Conservation (phyloP, 2,888 invertebrate species). For the Lottia gigantea region DNA sequence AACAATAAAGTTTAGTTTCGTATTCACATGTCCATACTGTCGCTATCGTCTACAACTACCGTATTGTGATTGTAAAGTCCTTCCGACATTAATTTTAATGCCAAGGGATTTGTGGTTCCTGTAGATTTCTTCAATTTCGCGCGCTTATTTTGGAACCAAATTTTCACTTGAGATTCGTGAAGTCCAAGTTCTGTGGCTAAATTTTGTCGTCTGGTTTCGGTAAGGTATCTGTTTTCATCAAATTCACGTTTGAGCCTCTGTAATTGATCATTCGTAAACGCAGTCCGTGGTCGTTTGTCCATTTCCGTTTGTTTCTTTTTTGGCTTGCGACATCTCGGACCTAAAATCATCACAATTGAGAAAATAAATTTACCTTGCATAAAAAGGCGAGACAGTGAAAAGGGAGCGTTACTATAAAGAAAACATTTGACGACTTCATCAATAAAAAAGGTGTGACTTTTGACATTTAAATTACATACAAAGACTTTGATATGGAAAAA, state of each 20-base stretch:
- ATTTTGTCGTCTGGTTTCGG: constrained; percentile 89
- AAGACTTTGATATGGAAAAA: too few species aligned
- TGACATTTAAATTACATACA: too few species aligned
- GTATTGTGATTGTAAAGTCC: constrained; percentile 86
- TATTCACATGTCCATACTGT: constrained; percentile 7
- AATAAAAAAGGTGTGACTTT: too few species aligned
- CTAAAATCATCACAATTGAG: constrained; percentile 24
- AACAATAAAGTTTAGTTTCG: too few species aligned
- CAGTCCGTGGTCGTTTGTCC: constrained; percentile 89
- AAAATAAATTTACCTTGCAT: background rate
- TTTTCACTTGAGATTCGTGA: constrained; percentile 95
- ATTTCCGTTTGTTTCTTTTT: constrained; percentile 33
- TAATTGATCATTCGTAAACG: constrained; percentile 89
- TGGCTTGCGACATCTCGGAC: constrained; percentile 53
- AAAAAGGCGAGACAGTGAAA: too few species aligned
- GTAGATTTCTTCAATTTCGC: constrained; percentile 92
- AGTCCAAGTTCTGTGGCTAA: constrained; percentile 90
- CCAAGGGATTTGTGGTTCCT: constrained; percentile 81
- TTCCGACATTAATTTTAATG: constrained; percentile 91
- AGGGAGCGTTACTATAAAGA: too few species aligned
- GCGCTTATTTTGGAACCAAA: constrained; percentile 97
- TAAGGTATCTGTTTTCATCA: constrained; percentile 77
- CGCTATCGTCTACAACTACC: constrained; percentile 24
- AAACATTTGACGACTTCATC: too few species aligned
- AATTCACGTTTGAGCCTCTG: constrained; percentile 89